A percentile compares a stretch with the other conserved stretches of the same genome.
These are phyloP conservation scores for Sinocyclocheilus rhinocerous DNA, from an alignment of 2,113 vertebrate genomes.

Conservation along the genomic window DNA sequence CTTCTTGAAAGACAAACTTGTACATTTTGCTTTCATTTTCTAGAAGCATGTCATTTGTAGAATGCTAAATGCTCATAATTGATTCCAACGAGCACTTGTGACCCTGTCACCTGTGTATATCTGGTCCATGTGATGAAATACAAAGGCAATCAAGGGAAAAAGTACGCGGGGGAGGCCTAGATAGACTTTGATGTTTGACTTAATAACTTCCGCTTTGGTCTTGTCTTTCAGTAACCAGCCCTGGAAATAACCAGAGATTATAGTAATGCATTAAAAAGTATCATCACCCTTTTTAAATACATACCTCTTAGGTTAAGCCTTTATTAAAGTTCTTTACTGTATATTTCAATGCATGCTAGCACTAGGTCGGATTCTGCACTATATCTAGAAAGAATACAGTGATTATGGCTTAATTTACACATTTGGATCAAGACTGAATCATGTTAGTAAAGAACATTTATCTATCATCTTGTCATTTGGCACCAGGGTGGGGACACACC, in stretches of 20 bases:
- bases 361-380: background rate
- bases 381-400: background rate
- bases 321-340: background rate
- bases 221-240: slow-evolving; percentile 8
- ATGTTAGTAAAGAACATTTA: background rate
- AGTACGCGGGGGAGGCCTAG: no score
- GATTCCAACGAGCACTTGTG: background rate
- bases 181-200: background rate
- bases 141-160: no score
- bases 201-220: slow-evolving; percentile 20
- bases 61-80: background rate
- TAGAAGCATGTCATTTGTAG: background rate
- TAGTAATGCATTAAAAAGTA: background rate
- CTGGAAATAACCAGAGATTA: slow-evolving; percentile 14
- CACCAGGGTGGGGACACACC: background rate
- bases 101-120: background rate
- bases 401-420: background rate
- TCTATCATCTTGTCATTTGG: slow-evolving; percentile 20
- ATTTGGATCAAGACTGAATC: background rate
- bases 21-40: background rate
- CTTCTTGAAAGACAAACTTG: background rate
- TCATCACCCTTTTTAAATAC: background rate
- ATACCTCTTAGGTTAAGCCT: no score
- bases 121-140: background rate
- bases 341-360: background rate